Base-by-base conservation (phyloP, 1,140 invertebrate genomes). In the Diabrotica virgifera region DNA sequence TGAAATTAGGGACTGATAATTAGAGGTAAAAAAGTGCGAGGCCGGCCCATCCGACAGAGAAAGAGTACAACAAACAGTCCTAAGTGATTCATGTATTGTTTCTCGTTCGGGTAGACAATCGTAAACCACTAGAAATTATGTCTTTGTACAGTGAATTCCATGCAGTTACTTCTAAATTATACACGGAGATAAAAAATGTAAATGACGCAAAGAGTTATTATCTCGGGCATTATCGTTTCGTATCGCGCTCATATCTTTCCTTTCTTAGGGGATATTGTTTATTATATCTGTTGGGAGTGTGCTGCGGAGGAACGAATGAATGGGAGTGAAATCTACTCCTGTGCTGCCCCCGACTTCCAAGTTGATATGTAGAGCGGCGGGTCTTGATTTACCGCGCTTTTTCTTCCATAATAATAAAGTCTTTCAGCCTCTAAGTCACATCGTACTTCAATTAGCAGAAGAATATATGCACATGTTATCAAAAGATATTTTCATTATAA, bases 21-120 rank as follows among this genome's bases (percentile, higher is more conserved):
- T 24, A 24, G 24, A 24, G 4, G 24, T 24, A 24, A 24, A 24
- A 24, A 24, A 24, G 24, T 24, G 24, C 24, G 24, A 62, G 63
- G 67, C 69, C 64, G 66, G 64, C n/a, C 55, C 55, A 55, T 24
- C 12, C 12, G 36, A 36, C 24, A 13, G 40, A 52, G 59, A 36
- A 40, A 59, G 69, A 64, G 61, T 63, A 65, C 70, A 62, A 67
- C 61, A 64, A 62, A 67, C 61, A 64, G 63, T 69, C 66, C 70
- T 73, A 74, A 75, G 74, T 77, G 75, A 77, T 77, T 77, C 75
- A 77, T 77, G 75, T 77, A 77, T 77, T 77, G 75, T 77, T 77
- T 77, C 73, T 73, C 72, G 73, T 73, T 74, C 73, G 70, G 70
- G 73, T 68, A 69, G 69, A 72, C 70, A 75, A 70, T 73, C 72